A percentile compares a stretch with the other conserved stretches of the same genome.
These are phyloP conservation scores for Cotesia typhae DNA, from an alignment of 1,140 invertebrate species.

Conservation along the genomic window DNA sequence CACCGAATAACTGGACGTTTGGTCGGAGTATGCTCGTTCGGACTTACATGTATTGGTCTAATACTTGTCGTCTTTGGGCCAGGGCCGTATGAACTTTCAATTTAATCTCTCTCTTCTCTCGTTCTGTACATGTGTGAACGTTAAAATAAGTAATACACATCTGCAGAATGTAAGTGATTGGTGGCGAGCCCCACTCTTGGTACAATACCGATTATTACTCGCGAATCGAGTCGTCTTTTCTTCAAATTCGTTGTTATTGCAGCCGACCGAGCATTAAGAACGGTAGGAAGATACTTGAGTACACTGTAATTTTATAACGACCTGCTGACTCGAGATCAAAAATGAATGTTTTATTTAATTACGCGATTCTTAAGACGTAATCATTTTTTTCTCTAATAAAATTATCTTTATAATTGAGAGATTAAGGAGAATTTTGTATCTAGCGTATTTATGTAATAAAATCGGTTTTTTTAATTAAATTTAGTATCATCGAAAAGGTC, in stretches of 20 bases:
- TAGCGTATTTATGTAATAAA: no score
- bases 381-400: neutral
- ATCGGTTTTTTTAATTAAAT: no score
- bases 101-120: constrained; percentile 1
- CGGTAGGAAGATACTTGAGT: constrained; percentile 1
- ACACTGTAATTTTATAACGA: neutral
- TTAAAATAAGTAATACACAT: neutral
- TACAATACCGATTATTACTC: neutral
- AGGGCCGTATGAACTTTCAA: constrained; percentile 45
- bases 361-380: neutral
- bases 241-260: neutral
- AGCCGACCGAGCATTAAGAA: neutral
- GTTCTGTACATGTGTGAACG: neutral
- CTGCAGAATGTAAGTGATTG: constrained; percentile 1
- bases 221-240: neutral
- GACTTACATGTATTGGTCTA: constrained; percentile 19
- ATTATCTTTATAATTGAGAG: neutral
- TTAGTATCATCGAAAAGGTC: no score
- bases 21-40: neutral
- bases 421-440: neutral
- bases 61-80: constrained; percentile 28
- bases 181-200: neutral
- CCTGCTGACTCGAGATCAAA: neutral
- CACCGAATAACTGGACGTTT: constrained; percentile 14
- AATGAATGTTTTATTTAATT: neutral